These are phyloP conservation scores for Xiphophorus hellerii DNA, from an alignment of 2,113 vertebrate genomes.

Conservation along the genomic window DNA sequence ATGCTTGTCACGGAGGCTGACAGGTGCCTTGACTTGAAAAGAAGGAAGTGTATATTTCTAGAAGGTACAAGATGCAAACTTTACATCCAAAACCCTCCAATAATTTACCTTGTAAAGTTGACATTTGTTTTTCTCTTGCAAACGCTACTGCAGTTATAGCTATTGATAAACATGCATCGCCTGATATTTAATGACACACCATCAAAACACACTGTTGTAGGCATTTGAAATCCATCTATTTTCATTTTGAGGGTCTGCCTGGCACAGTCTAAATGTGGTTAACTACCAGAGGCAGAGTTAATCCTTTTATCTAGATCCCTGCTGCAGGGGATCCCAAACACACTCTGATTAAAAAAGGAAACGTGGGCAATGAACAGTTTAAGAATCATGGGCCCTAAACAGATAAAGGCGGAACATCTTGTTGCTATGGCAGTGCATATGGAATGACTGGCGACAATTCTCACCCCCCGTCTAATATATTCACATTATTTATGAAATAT, in stretches of 20 bases:
- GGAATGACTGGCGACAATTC: constrained; percentile 78
- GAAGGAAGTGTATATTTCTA: neutral
- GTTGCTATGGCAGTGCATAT: constrained; percentile 82
- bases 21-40: constrained; percentile 3
- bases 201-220: constrained; percentile 64
- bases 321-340: constrained; percentile 85
- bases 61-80: neutral
- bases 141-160: constrained; percentile 1
- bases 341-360: constrained; percentile 84
- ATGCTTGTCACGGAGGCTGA: neutral
- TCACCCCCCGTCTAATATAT: constrained; percentile 76
- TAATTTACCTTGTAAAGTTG: neutral
- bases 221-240: constrained; percentile 77
- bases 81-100: neutral
- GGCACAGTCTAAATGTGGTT: constrained; percentile 82
- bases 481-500: constrained; percentile 85
- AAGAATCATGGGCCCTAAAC: constrained; percentile 80
- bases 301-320: constrained; percentile 86
- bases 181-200: constrained; percentile 66
- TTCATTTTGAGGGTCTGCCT: constrained; percentile 78
- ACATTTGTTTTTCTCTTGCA: neutral
- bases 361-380: constrained; percentile 84
- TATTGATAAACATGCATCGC: constrained; percentile 36
- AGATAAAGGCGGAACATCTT: constrained; percentile 82
- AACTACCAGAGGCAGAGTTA: constrained; percentile 84